Evolutionary conservation across 2,888 invertebrate genomes (phyloP).

Genomic region (Theodoxus fluviatilis): DNA sequence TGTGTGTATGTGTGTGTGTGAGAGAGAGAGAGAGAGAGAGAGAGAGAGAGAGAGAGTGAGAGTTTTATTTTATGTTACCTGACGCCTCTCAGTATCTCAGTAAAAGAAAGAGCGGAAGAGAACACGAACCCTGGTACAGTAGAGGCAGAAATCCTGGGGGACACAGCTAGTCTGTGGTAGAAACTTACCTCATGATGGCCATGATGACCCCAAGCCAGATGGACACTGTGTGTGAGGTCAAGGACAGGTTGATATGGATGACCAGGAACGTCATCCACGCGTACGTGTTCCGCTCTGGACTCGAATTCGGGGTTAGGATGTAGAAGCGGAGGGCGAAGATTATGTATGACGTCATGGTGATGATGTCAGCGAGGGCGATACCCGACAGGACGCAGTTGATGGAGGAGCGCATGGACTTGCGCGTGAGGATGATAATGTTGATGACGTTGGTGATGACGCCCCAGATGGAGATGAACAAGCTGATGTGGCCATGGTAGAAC

Average conservation of each 20-base stretch:
- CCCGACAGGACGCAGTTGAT: conserved; percentile 88
- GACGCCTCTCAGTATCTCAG: too few relatives aligned
- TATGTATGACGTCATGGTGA: conserved; percentile 87
- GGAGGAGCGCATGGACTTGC: conserved; percentile 85
- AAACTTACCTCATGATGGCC: conserved; percentile 88
- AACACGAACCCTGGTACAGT: conserved; percentile 22
- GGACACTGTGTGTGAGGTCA: conserved; percentile 86
- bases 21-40: too few relatives aligned
- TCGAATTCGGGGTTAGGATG: conserved; percentile 35
- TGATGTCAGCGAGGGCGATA: conserved; percentile 85
- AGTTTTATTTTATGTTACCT: too few relatives aligned
- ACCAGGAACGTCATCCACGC: conserved; percentile 64
- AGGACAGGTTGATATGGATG: conserved; percentile 87
- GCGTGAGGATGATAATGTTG: conserved; percentile 84
- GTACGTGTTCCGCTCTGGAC: conserved; percentile 50
- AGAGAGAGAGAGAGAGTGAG: too few relatives aligned
- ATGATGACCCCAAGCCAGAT: conserved; percentile 91
- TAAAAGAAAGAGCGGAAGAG: background rate
- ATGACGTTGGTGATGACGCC: conserved; percentile 88
- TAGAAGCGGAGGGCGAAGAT: conserved; percentile 80
- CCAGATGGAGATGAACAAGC: conserved; percentile 84
- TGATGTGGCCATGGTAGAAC: conserved; percentile 81
- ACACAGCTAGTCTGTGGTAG: too few relatives aligned
- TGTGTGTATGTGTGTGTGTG: too few relatives aligned
- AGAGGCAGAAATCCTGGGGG: too few relatives aligned